Conservation (phyloP, 2,113 vertebrate genomes). For the Lethenteron camtschaticum region DNA sequence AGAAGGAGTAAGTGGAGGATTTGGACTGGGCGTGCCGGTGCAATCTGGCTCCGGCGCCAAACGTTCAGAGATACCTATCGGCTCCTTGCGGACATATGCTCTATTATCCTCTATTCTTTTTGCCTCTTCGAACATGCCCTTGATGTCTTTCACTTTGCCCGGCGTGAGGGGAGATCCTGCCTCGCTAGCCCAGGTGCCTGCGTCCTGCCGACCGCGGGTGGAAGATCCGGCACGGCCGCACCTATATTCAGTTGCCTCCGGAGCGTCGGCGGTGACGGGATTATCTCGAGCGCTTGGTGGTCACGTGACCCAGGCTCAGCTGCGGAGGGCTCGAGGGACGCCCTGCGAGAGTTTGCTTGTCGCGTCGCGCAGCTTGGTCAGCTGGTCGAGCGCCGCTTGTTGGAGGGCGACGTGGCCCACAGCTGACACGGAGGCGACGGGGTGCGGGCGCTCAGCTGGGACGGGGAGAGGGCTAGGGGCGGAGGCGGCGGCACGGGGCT, state of each 20-base stretch:
- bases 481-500: conserved; percentile 18
- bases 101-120: conserved; percentile 26
- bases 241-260: conserved; percentile 46
- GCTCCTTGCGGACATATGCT: conserved; percentile 22
- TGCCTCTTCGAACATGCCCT: conserved; percentile 26
- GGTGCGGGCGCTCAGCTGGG: conserved; percentile 18
- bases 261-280: conserved; percentile 39
- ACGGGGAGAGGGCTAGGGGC: conserved; percentile 16
- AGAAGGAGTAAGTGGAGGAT: conserved; percentile 10
- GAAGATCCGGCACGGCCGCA: conserved; percentile 1
- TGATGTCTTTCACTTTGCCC: conserved; percentile 23
- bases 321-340: conserved; percentile 19
- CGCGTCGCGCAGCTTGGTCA: conserved; percentile 43
- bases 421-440: conserved; percentile 16
- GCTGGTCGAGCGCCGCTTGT: conserved; percentile 31
- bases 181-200: conserved; percentile 17
- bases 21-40: conserved; percentile 20
- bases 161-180: conserved; percentile 16
- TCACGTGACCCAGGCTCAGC: conserved; percentile 17
- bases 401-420: conserved; percentile 22
- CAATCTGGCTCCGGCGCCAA: conserved; percentile 22
- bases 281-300: conserved; percentile 39
- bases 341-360: conserved; percentile 41
- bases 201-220: conserved; percentile 15
- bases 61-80: conserved; percentile 19